These are phyloP conservation scores for Enteromius trimaculatus DNA, from an alignment of 2,797 vertebrate species.

Conservation along the genomic window DNA sequence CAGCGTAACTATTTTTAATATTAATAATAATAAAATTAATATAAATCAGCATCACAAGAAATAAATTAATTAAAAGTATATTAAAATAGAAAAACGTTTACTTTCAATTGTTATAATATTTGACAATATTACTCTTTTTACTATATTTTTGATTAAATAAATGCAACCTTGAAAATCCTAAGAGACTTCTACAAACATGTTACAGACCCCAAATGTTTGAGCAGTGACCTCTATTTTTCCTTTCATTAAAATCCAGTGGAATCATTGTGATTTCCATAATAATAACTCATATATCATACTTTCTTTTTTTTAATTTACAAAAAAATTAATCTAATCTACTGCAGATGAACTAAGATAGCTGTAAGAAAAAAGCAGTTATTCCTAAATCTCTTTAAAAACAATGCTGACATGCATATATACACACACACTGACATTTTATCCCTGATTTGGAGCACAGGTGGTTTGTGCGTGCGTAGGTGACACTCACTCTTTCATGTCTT, in stretches of 20 bases:
- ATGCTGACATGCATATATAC: not conserved
- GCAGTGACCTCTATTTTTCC: not conserved
- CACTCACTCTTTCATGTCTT: conserved; percentile 99
- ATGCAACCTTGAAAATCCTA: no score
- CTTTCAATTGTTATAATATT: not conserved
- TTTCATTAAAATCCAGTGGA: not conserved
- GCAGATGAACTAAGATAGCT: conserved; percentile 12
- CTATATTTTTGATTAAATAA: not conserved
- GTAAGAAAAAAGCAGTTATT: not conserved
- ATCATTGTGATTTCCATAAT: not conserved
- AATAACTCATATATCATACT: not conserved
- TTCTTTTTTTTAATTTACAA: not conserved
- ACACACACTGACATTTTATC: not conserved
- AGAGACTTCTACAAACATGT: not conserved
- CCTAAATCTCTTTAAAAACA: not conserved
- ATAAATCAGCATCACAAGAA: not conserved
- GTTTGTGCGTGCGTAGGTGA: not conserved
- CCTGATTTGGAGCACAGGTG: not conserved
- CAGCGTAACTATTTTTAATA: not conserved
- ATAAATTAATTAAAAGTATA: not conserved
- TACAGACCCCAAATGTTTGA: not conserved
- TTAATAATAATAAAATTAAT: not conserved
- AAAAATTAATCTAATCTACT: not conserved
- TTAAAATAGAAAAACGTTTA: not conserved
- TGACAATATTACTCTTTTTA: not conserved